Evolutionary conservation across 1,140 invertebrate genomes (phyloP).

Genomic region (Panagrolaimus sp.): DNA sequence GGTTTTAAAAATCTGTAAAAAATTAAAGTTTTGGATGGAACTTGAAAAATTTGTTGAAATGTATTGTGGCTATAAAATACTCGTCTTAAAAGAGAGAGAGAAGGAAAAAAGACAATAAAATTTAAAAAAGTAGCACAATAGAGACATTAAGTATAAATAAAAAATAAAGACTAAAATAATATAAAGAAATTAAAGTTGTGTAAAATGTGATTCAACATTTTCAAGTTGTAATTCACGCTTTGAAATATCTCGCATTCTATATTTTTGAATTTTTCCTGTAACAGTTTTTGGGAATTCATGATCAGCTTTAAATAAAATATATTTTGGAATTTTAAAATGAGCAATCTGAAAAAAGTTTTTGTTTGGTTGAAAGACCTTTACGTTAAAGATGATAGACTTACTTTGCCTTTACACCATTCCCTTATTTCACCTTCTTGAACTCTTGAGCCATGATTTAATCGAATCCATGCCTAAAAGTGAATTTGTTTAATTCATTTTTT

Average conservation of each 20-base stretch:
- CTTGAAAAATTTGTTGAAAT: no score
- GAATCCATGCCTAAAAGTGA: no score
- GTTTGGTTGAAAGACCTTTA: background rate
- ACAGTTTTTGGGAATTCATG: conserved; percentile 68
- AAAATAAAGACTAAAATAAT: no score
- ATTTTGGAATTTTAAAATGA: conserved; percentile 74
- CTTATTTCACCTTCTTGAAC: conserved; percentile 65
- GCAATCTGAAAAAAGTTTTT: conserved; percentile 64
- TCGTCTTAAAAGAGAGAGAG: no score
- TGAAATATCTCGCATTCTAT: conserved; percentile 50
- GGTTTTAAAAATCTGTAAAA: no score
- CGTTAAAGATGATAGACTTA: conserved; percentile 46
- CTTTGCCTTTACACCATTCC: conserved; percentile 70
- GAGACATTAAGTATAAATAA: no score
- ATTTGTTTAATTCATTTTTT: no score
- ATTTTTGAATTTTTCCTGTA: conserved; percentile 67
- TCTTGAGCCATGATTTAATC: conserved; percentile 60
- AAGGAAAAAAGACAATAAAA: no score
- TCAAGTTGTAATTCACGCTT: conserved; percentile 34
- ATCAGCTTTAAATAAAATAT: conserved; percentile 67
- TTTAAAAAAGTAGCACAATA: no score
- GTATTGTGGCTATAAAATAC: no score
- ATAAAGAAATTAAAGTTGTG: conserved; percentile 14
- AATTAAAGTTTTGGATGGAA: no score
- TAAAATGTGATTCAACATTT: conserved; percentile 39